phyloP scores from a whole-genome alignment of 2,113 vertebrate species.

The zebrafish (Danio rerio) region GRCz12tu NC_133197.1:35102501-35103000 shows the following conservation, averaged over 20 bases:
- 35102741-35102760: neutral
- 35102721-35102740: slow-evolving; percentile 32
- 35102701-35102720: slow-evolving; percentile 17
- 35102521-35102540: slow-evolving; percentile 17
- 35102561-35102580: slow-evolving; percentile 28
- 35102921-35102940: slow-evolving; percentile 50
- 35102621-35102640: slow-evolving; percentile 8
- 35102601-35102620: slow-evolving; percentile 44
- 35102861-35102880: slow-evolving; percentile 20
- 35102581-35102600: slow-evolving; percentile 10
- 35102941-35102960: slow-evolving; percentile 46
- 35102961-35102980: slow-evolving; percentile 47
- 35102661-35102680: slow-evolving; percentile 19
- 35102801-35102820: slow-evolving; percentile 39
- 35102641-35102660: neutral
- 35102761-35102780: slow-evolving; percentile 1
- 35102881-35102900: slow-evolving; percentile 55
- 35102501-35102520: slow-evolving; percentile 31
- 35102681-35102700: slow-evolving; percentile 21
- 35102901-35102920: slow-evolving; percentile 53
- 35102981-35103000: slow-evolving; percentile 20
- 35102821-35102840: slow-evolving; percentile 38
- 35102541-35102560: slow-evolving; percentile 40
- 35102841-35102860: slow-evolving; percentile 27
- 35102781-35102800: slow-evolving; percentile 16